Evolutionary conservation across 2,888 invertebrate genomes (phyloP).

Genomic region (Ochropacha duplaris): DNA sequence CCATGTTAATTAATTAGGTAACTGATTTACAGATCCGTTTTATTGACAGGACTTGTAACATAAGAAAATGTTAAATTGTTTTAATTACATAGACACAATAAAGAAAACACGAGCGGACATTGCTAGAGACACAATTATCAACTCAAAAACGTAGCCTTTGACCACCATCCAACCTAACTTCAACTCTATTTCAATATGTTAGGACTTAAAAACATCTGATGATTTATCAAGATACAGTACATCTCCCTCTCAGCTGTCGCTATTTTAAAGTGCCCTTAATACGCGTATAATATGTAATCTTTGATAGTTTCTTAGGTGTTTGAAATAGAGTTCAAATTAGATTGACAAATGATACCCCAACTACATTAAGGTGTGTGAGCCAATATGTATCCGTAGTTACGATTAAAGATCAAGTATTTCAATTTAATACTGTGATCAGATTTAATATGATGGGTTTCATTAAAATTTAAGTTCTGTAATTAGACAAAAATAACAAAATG

Average conservation of each 20-base stretch:
- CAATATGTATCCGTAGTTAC: too few relatives aligned
- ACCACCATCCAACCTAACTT: background rate
- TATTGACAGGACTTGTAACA: background rate
- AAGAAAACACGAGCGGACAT: background rate
- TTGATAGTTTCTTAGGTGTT: background rate
- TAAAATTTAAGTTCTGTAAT: too few relatives aligned
- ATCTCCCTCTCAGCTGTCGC: too few relatives aligned
- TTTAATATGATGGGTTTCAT: too few relatives aligned
- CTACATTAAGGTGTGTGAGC: too few relatives aligned
- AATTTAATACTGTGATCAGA: too few relatives aligned
- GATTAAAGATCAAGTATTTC: too few relatives aligned
- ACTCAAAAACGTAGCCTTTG: background rate
- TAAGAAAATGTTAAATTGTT: background rate
- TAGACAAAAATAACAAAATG: too few relatives aligned
- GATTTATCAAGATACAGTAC: background rate
- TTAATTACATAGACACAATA: background rate
- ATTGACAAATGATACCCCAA: background rate
- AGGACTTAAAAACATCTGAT: background rate
- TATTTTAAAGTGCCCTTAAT: too few relatives aligned
- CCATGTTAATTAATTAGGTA: background rate
- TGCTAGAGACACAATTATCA: background rate
- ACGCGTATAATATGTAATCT: too few relatives aligned
- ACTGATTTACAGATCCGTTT: background rate
- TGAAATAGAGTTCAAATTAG: background rate
- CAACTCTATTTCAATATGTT: background rate